phyloP scores from a whole-genome alignment of 2,888 invertebrate species.

The Hetaerina titia region DNA sequence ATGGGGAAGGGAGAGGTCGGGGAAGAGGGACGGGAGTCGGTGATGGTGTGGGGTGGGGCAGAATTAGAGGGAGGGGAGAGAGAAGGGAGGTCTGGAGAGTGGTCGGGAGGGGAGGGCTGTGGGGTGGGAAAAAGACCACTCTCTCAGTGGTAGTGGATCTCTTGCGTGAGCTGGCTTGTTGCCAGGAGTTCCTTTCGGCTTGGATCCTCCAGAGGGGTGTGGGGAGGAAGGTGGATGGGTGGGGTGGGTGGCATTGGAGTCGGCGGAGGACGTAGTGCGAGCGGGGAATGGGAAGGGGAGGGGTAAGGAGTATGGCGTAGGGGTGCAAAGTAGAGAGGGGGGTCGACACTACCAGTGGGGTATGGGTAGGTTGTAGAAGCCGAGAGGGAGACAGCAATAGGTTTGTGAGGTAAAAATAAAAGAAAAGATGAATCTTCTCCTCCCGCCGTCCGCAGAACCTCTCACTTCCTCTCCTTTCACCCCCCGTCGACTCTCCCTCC shows the following conservation, averaged over 20 bases:
- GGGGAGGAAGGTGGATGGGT: background rate
- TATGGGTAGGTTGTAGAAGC: constrained; percentile 25
- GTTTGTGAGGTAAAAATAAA: constrained; percentile 46
- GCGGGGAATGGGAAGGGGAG: background rate
- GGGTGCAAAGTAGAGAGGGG: background rate
- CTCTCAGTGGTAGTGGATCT: constrained; percentile 59
- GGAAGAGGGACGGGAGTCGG: background rate
- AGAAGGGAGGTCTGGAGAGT: background rate
- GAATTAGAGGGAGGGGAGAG: background rate
- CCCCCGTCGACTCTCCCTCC: background rate
- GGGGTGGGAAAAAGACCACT: constrained; percentile 38
- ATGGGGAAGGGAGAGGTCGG: background rate
- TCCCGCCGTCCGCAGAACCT: background rate
- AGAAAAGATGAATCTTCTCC: background rate
- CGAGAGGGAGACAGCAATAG: constrained; percentile 53
- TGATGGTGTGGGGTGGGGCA: too few species aligned
- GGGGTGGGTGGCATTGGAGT: background rate
- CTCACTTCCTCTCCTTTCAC: background rate
- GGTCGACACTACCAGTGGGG: background rate
- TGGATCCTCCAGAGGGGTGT: constrained; percentile 35
- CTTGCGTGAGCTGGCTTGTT: constrained; percentile 60
- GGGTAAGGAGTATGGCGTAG: background rate
- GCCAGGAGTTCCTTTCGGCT: constrained; percentile 63
- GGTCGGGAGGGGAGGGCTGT: background rate
- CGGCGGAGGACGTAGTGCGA: background rate